Evolutionary conservation across 2,797 vertebrate genomes (phyloP), one percentile per base, ranked within the genome.

Genomic region (Pempheris klunzingeri): DNA sequence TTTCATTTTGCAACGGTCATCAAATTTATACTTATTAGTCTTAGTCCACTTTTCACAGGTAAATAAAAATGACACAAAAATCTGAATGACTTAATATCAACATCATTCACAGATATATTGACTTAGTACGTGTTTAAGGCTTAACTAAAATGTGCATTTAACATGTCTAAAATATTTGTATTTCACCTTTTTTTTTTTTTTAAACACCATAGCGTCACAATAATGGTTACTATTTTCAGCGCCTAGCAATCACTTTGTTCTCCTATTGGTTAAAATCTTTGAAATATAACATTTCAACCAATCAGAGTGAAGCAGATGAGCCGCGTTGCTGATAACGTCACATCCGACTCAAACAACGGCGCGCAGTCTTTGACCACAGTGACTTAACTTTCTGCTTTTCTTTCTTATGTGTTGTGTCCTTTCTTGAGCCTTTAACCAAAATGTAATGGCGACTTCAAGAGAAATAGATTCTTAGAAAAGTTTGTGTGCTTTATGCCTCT

Each of bases 261-360:
- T 70, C 1, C 34, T 5, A 89, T 85, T 90, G 68, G 82, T 64
- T 54, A 0, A 57, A 39, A 9, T 0, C 1, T 2, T 17, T 41
- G 0, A 5, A 8, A 1, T 8, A 2, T 18, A 38, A 46, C 3
- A n/a, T 78, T 52, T 49, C 17, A 69, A 74, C 91, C 85, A 92
- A 90, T 92, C 78, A 82, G 22, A 65, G 13, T 1, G 1, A 54
- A 0, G 0, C 0, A 6, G 41, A 46, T 20, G 66, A 52, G 10
- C 3, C 0, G 5, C 28, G 6, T 22, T 12, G 0, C 1, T 5
- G 0, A 0, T 0, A 4, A 64, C 91, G 87, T 92, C 90, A 93
- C 30, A 74, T 92, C 90, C 88, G 82, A 49, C 14, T 81, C 32
- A 65, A 77, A 71, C 73, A 52, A 20, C 38, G n/a, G 83, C 90